phyloP scores from a whole-genome alignment of 2,113 vertebrate species.

The Campylorhamphus procurvoides region DNA sequence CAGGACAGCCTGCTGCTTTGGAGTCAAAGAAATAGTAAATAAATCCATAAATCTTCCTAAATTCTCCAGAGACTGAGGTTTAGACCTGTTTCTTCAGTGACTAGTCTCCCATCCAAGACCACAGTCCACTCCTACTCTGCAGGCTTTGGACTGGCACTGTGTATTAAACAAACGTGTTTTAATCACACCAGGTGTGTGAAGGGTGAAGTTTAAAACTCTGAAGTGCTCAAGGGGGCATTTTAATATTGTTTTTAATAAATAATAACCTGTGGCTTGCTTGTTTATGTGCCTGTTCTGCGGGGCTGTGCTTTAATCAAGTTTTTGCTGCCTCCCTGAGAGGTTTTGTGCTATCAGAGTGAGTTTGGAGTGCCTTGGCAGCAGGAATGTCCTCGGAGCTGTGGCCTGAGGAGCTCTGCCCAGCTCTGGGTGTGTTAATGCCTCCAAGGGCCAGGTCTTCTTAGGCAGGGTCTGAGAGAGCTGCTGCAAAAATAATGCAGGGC shows the following conservation, averaged over 20 bases:
- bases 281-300: not conserved
- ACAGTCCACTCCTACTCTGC: not conserved
- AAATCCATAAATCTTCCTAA: constrained; percentile 3
- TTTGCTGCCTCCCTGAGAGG: not conserved
- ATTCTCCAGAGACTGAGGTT: not conserved
- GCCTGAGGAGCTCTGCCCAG: not conserved
- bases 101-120: not conserved
- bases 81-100: not conserved
- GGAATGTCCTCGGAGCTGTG: not conserved
- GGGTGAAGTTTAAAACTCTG: not conserved
- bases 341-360: not conserved
- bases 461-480: not conserved
- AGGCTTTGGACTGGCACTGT: not conserved
- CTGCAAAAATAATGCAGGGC: not conserved
- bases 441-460: not conserved
- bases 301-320: not conserved
- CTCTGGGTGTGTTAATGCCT: not conserved
- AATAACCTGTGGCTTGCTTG: not conserved
- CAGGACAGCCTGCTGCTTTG: not conserved
- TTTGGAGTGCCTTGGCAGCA: not conserved
- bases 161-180: not conserved
- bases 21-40: constrained; percentile 8
- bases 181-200: not conserved
- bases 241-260: not conserved
- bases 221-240: not conserved